Conservation (phyloP, 2,797 vertebrate genomes). For the Myoxocephalus aenaeus region DNA sequence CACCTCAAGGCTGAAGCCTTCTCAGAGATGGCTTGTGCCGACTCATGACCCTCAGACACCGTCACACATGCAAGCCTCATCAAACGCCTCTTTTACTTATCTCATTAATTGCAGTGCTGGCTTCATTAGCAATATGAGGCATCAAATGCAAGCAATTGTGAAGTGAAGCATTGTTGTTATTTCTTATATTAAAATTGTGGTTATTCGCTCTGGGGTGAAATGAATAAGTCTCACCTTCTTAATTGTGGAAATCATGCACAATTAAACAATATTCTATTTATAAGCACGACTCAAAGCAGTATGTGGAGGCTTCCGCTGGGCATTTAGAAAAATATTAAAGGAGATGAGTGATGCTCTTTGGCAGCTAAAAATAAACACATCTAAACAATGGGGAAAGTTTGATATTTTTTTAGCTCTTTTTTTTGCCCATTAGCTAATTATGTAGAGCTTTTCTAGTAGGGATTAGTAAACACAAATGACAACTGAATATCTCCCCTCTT, state of each 20-base stretch:
- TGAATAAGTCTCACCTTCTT: conserved; percentile 69
- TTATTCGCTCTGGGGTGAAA: conserved; percentile 76
- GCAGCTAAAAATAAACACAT: conserved; percentile 32
- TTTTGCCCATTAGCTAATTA: conserved; percentile 11
- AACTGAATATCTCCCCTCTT: conserved; percentile 21
- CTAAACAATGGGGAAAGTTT: conserved; percentile 24
- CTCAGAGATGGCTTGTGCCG: conserved; percentile 57
- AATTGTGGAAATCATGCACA: conserved; percentile 69
- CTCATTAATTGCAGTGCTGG: conserved; percentile 89
- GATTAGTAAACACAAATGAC: conserved; percentile 47
- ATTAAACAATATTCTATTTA: conserved; percentile 76
- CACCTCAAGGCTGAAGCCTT: conserved; percentile 63
- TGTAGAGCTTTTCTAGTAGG: conserved; percentile 20
- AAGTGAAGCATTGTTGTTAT: conserved; percentile 84
- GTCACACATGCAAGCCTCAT: conserved; percentile 69
- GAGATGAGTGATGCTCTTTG: conserved; percentile 26
- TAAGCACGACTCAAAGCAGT: conserved; percentile 57
- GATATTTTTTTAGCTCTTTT: conserved; percentile 23
- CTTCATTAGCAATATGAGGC: conserved; percentile 88
- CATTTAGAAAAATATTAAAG: conserved; percentile 17
- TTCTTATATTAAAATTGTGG: conserved; percentile 74
- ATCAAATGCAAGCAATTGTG: conserved; percentile 82
- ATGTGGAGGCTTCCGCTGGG: conserved; percentile 25
- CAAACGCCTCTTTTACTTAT: conserved; percentile 85
- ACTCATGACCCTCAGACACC: conserved; percentile 50